phyloP scores from a whole-genome alignment of 2,113 vertebrate genomes.

The Bubo bubo region DNA sequence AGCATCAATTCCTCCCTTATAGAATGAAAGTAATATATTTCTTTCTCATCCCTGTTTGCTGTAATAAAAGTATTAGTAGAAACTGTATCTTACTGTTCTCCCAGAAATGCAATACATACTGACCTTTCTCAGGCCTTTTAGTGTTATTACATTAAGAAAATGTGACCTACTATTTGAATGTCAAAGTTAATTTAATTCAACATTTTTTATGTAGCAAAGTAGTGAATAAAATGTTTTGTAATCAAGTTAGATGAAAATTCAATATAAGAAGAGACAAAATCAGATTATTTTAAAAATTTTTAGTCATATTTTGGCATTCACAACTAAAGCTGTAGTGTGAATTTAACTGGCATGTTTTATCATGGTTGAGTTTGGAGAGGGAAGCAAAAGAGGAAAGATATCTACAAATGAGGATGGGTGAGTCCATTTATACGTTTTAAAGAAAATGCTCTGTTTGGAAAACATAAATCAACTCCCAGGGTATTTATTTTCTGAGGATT shows the following conservation, averaged over 20 bases:
- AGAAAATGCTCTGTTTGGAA: background rate
- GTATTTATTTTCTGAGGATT: background rate
- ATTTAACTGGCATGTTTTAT: background rate
- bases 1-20: background rate
- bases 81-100: background rate
- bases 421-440: accelerated
- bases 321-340: background rate
- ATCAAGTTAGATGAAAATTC: background rate
- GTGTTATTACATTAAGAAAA: background rate
- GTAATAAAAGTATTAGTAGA: background rate
- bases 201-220: background rate
- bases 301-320: background rate
- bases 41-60: background rate
- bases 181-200: background rate
- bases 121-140: background rate
- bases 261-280: background rate
- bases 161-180: background rate
- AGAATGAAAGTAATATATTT: background rate
- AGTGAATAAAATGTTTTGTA: background rate
- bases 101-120: background rate
- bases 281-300: background rate
- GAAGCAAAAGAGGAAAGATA: background rate
- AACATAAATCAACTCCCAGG: background rate
- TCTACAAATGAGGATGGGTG: background rate
- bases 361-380: background rate